These are phyloP conservation scores for Platysteira castanea DNA, from an alignment of 2,113 vertebrate genomes.

Conservation along the genomic window DNA sequence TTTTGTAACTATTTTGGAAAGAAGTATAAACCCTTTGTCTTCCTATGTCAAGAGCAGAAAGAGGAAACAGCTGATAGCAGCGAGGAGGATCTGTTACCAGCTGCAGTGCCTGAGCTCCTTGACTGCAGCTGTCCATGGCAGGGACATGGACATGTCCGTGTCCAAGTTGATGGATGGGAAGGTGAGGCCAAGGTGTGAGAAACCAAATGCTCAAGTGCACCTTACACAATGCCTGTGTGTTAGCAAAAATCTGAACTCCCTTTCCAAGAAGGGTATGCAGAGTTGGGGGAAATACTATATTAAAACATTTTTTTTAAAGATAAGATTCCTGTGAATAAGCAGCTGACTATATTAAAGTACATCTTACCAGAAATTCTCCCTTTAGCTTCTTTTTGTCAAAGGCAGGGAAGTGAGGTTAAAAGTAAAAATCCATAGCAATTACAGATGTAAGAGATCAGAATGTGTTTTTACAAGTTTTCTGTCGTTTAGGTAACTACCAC, in stretches of 20 bases:
- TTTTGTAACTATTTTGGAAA: background rate
- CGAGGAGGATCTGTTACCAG: background rate
- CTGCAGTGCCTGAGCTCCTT: background rate
- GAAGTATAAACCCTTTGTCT: background rate
- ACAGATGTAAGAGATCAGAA: background rate
- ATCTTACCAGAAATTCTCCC: background rate
- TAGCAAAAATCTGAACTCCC: background rate
- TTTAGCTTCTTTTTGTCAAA: background rate
- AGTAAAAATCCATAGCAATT: background rate
- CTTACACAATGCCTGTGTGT: background rate
- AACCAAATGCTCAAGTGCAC: background rate
- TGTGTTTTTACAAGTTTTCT: background rate
- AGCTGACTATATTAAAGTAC: background rate
- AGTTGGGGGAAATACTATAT: background rate
- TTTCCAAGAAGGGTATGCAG: background rate
- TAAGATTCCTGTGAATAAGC: background rate
- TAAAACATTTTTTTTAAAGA: background rate
- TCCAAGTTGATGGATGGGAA: background rate
- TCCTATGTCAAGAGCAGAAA: background rate
- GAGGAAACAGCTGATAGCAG: background rate
- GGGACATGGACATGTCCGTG: too few species aligned
- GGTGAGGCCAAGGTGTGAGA: background rate
- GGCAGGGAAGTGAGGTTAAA: background rate
- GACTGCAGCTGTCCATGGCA: background rate
- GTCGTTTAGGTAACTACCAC: background rate